phyloP scores from a whole-genome alignment of 2,797 vertebrate genomes.

The Cossypha heuglini region DNA sequence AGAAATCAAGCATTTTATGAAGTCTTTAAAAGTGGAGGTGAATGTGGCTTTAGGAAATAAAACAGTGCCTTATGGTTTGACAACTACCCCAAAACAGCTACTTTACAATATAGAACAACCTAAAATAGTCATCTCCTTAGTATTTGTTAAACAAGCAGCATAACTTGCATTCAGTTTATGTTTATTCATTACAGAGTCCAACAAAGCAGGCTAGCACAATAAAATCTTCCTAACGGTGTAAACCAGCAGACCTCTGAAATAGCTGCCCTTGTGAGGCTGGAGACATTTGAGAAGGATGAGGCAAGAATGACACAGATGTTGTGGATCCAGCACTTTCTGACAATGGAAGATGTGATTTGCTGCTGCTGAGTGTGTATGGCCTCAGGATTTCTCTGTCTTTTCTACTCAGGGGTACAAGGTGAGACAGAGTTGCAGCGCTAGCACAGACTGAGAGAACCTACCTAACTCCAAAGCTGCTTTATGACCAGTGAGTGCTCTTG shows the following conservation, averaged over 20 bases:
- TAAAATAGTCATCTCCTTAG: neutral
- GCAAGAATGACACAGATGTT: neutral
- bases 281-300: neutral
- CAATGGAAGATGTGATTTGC: neutral
- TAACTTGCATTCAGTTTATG: neutral
- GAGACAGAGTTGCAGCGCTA: neutral
- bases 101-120: neutral
- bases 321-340: neutral
- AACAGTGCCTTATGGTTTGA: neutral
- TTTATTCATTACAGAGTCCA: neutral
- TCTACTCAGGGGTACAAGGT: neutral
- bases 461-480: neutral
- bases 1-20: neutral
- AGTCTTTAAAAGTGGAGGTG: neutral
- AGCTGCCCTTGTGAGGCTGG: neutral
- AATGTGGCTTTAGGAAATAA: neutral
- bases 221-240: neutral
- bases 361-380: neutral
- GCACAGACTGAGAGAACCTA: neutral
- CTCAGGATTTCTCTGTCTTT: neutral
- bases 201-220: neutral
- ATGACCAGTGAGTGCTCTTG: neutral
- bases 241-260: neutral
- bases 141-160: neutral
- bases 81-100: neutral